Conservation (phyloP, 2,888 invertebrate genomes). For the Hipparchia sbordonii region DNA sequence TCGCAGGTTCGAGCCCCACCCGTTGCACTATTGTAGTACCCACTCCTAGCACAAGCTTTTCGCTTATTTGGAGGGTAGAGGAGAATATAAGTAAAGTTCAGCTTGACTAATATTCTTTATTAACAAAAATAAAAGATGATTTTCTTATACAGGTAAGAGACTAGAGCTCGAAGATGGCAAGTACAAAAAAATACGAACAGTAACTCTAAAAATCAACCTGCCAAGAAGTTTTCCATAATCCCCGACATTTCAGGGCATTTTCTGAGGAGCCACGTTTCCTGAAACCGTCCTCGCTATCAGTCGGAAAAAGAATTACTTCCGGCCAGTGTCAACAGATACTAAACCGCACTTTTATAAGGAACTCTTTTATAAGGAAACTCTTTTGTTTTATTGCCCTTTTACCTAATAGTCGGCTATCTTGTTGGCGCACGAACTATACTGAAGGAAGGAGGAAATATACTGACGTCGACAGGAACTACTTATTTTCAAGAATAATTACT, state of each 20-base stretch:
- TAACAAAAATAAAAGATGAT: no score
- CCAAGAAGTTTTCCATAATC: conserved; percentile 60
- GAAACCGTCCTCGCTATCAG: conserved; percentile 73
- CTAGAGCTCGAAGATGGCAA: background rate
- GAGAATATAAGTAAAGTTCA: no score
- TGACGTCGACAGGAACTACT: background rate
- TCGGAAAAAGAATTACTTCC: conserved; percentile 74
- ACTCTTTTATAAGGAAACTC: conserved; percentile 47
- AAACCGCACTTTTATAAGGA: conserved; percentile 57
- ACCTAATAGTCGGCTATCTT: conserved; percentile 29
- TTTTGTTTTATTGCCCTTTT: conserved; percentile 43
- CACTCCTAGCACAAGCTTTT: no score
- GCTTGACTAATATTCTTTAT: no score
- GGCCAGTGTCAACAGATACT: conserved; percentile 58
- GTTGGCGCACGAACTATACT: conserved; percentile 19
- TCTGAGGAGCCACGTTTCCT: conserved; percentile 61
- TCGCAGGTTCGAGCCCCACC: no score
- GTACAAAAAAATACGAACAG: conserved; percentile 6
- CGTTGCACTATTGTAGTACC: no score
- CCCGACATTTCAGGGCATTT: conserved; percentile 60
- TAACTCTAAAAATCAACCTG: conserved; percentile 48
- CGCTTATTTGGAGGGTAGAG: no score
- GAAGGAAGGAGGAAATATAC: conserved; percentile 4
- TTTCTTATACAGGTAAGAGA: no score
- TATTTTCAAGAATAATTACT: background rate